phyloP scores from a whole-genome alignment of 1,140 invertebrate genomes.

The Campoletis sonorensis region DNA sequence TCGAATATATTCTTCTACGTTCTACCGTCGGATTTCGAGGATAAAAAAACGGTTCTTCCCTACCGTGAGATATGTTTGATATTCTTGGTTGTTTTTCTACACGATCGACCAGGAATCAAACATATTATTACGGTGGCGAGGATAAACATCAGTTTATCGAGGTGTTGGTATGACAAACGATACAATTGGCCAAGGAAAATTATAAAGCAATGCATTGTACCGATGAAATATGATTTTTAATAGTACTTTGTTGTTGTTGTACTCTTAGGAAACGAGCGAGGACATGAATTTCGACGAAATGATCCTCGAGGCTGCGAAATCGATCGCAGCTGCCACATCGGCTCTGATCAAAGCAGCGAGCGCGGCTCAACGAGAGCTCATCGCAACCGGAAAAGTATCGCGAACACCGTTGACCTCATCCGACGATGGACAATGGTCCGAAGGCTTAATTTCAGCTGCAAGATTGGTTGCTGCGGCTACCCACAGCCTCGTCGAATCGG shows the following conservation, averaged over 20 bases:
- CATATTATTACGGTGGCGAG: slow-evolving; percentile 92
- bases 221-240: too few species aligned
- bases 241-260: background rate
- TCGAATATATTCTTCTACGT: background rate
- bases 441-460: slow-evolving; percentile 97
- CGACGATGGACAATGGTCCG: slow-evolving; percentile 99
- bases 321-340: slow-evolving; percentile 97
- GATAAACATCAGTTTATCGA: slow-evolving; percentile 21
- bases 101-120: slow-evolving; percentile 98
- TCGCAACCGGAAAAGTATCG: slow-evolving; percentile 87
- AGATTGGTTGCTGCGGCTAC: slow-evolving; percentile 97
- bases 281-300: slow-evolving; percentile 98
- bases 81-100: slow-evolving; percentile 97
- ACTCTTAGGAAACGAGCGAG: slow-evolving; percentile 93
- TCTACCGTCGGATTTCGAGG: background rate
- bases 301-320: slow-evolving; percentile 98
- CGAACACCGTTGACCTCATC: slow-evolving; percentile 87
- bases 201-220: too few species aligned
- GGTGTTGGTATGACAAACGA: background rate
- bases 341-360: slow-evolving; percentile 97
- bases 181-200: background rate
- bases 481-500: slow-evolving; percentile 97
- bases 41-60: slow-evolving; percentile 42
- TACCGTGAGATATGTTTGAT: slow-evolving; percentile 99
- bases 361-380: slow-evolving; percentile 95